A percentile compares a stretch with the other conserved stretches of the same genome.
Evolutionary conservation across 2,797 vertebrate species (phyloP).

Genomic region (Megalops cyprinoides): DNA sequence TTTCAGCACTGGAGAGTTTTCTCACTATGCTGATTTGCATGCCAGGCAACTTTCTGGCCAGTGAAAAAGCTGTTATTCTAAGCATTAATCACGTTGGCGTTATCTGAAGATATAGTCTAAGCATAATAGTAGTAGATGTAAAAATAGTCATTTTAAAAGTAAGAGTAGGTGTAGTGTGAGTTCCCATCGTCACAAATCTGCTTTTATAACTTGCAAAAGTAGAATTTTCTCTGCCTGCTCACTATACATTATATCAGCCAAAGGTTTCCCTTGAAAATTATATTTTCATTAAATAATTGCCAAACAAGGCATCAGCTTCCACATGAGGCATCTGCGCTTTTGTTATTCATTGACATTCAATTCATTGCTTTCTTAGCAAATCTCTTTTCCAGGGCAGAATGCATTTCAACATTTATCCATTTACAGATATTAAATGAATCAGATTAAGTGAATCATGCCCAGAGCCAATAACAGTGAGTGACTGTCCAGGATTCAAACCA

Average conservation of each 20-base stretch:
- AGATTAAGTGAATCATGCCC: neutral
- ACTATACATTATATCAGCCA: neutral
- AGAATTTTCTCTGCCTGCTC: neutral
- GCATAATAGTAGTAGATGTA: neutral
- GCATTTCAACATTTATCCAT: neutral
- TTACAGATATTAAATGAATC: neutral
- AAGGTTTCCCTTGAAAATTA: neutral
- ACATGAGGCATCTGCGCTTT: neutral
- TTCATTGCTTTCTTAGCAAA: neutral
- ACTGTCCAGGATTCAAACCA: neutral
- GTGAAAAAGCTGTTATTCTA: neutral
- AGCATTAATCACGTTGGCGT: neutral
- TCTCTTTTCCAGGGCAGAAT: neutral
- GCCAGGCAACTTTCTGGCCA: constrained; percentile 6
- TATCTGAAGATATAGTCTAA: neutral
- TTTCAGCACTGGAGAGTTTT: constrained; percentile 21
- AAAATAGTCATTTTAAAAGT: neutral
- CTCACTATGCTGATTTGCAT: constrained; percentile 23
- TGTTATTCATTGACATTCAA: neutral
- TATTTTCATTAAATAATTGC: neutral
- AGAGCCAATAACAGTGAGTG: neutral
- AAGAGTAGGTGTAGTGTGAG: neutral
- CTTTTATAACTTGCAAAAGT: neutral
- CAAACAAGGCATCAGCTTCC: neutral
- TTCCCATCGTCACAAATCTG: neutral